Evolutionary conservation across 2,888 invertebrate species (phyloP), one percentile per base, ranked within the genome.

Genomic region (Bruchidius siliquastri): DNA sequence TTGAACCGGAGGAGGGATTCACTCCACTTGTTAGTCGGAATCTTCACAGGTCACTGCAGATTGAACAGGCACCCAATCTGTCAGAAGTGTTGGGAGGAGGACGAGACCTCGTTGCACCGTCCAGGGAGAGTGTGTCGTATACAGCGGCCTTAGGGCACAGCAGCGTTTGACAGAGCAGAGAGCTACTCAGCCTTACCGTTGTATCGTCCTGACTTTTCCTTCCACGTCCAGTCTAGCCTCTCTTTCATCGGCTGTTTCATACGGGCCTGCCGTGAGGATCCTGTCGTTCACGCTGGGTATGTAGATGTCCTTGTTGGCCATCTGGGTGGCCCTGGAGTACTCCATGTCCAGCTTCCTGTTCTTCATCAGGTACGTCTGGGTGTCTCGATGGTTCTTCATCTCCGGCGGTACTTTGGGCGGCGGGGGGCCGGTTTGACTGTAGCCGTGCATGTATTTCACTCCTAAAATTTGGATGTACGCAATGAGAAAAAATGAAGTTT

Each of bases 391-490:
- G 73, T 85, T 88, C 81, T 88, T 89, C 78, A 85, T 85, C 74
- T 89, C 88, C 0, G 88, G 86, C 0, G 88, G 88, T 68, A 90
- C 78, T 80, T 88, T 90, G 76, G 87, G 88, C 2, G 87, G 85
- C 72, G 88, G 88, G 68, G 92, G 92, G 0, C 91, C 91, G 3
- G 96, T 96, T 87, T 97, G 96, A 0, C 94, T 92, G 77, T 90
- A 92, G 2, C 95, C 96, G 86, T 97, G 93, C 80, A 94, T 91
- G 84, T 92, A 97, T 80, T 92, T 90, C 10, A 89, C 85, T 22
- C 92, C 77, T 77, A 22, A 22, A 26, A 22, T n/a, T 68, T 21
- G n/a, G n/a, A n/a, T n/a, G n/a, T n/a, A n/a, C n/a, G n/a, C n/a
- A n/a, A n/a, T n/a, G n/a, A n/a, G n/a, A n/a, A n/a, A n/a, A n/a